Base-by-base conservation (phyloP, 2,113 vertebrate species). In the Coracopsis vasa region DNA sequence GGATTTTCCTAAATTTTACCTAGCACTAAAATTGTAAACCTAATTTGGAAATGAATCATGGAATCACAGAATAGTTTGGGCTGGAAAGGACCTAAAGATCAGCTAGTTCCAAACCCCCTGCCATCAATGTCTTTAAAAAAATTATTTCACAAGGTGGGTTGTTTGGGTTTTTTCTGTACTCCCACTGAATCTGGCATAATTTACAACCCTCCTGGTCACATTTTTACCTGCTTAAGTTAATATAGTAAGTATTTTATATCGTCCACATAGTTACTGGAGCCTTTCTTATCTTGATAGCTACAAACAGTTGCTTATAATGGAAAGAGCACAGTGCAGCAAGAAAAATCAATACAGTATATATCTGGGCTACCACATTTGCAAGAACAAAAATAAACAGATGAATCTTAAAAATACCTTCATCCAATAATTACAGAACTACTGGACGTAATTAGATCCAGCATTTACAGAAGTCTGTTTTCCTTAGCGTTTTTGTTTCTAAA, bases 341-440 rank as follows among this genome's bases (percentile, higher is more conserved):
- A 64, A 85, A 80, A 93, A 88, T 16, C 16, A 39, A 90, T 83
- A 64, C 27, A 58, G 37, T 28, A 47, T 28, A 33, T 64, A 89
- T 29, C 21, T 79, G 51, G 9, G 48, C 31, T 39, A 86, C 7
- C 25, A 14, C 67, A 78, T 54, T 86, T 81, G 54, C 78, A 86
- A 91, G 25, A 80, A 74, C 33, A 69, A 95, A 92, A 96, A 86
- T 70, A 94, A 94, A 91, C 4, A 80, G 64, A 82, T 4, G 11
- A 94, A 88, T 3, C 14, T 83, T 82, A 84, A 51, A 79, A 94
- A 88, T 39, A 86, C 5, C 10, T 80, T 90, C 23, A 94, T 64
- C 29, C 53, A 86, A 65, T 47, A 69, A 70, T 58, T 53, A 65
- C 4, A 42, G 2, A 56, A 47, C 13, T 35, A 35, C 56, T 35